These are phyloP conservation scores for Notospermus geniculatus DNA, from an alignment of 1,140 invertebrate genomes.

Conservation along the genomic window DNA sequence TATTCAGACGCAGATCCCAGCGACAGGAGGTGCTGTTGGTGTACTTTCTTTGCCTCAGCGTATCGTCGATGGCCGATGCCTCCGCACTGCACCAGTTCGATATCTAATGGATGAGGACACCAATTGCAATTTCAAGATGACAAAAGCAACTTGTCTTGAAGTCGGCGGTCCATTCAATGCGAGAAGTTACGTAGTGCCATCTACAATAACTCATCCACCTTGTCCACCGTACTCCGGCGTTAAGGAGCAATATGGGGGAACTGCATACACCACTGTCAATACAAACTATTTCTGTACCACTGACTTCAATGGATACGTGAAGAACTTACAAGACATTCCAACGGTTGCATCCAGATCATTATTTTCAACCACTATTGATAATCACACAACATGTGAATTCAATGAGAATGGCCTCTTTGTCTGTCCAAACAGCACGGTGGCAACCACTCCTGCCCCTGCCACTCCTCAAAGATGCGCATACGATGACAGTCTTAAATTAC, in stretches of 20 bases:
- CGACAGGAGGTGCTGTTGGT: not conserved
- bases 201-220: not conserved
- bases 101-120: not conserved
- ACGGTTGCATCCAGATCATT: too few relatives aligned
- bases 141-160: not conserved
- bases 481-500: not conserved
- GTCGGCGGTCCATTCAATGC: not conserved
- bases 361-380: too few relatives aligned
- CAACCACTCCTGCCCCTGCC: not conserved
- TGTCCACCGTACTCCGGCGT: not conserved
- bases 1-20: too few relatives aligned
- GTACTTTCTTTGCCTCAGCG: not conserved
- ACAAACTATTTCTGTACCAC: conserved; percentile 3
- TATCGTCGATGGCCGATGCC: not conserved
- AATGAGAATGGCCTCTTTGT: too few relatives aligned
- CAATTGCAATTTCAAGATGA: not conserved
- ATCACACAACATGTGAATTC: too few relatives aligned
- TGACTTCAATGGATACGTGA: not conserved
- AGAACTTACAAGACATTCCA: too few relatives aligned
- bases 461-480: not conserved
- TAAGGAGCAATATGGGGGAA: not conserved
- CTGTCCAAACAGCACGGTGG: not conserved
- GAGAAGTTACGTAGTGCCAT: not conserved
- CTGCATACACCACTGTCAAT: not conserved
- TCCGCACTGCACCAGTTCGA: not conserved